Percentiles rank a stretch among this genome's conserved stretches.
Evolutionary conservation across 2,888 invertebrate genomes (phyloP).

Genomic region (Dolomedes plantarius): DNA sequence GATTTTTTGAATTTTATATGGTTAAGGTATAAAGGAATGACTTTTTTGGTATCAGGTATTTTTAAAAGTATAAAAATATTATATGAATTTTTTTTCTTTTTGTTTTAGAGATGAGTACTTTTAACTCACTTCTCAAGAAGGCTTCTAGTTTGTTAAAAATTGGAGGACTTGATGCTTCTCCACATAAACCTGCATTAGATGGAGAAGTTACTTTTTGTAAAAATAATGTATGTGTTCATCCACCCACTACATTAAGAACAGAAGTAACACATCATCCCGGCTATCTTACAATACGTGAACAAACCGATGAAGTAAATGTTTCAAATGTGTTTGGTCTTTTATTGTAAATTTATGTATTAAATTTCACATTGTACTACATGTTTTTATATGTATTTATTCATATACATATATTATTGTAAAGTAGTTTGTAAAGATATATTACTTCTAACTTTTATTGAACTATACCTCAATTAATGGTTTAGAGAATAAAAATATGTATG

Average conservation of each 20-base stretch:
- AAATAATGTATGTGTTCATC: conserved; percentile 98
- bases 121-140: conserved; percentile 76
- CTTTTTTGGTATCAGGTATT: too few species aligned
- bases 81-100: not conserved
- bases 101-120: conserved; percentile 71
- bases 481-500: too few species aligned
- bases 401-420: too few species aligned
- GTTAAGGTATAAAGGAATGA: too few species aligned
- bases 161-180: conserved; percentile 56
- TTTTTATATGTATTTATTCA: too few species aligned
- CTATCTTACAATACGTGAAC: conserved; percentile 88
- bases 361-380: too few species aligned
- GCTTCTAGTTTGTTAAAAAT: conserved; percentile 76
- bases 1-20: too few species aligned
- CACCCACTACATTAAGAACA: conserved; percentile 87
- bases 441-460: too few species aligned
- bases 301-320: conserved; percentile 73
- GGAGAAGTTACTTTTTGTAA: conserved; percentile 82
- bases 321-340: too few species aligned
- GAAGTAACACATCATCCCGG: conserved; percentile 93
- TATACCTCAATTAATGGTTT: too few species aligned
- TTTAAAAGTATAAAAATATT: not conserved
- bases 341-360: too few species aligned
- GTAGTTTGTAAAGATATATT: too few species aligned
- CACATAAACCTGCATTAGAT: conserved; percentile 74